Conservation (phyloP, 2,113 vertebrate genomes). For the Tyto alba region DNA sequence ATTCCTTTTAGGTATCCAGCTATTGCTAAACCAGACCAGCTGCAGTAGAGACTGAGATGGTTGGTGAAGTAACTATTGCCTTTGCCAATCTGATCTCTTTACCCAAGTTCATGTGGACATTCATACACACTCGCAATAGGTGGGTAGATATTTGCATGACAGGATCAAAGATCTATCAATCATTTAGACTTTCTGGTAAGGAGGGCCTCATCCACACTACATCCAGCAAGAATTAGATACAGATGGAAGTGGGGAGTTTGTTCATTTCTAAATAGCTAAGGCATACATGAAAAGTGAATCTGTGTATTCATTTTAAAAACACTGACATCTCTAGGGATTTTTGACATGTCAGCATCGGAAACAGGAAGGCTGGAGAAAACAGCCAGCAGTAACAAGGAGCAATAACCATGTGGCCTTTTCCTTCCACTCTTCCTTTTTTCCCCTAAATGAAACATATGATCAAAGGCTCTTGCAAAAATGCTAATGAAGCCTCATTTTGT, state of each 20-base stretch:
- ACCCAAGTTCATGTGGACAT: not conserved
- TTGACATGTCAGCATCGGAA: conserved; percentile 8
- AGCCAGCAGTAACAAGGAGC: conserved; percentile 45
- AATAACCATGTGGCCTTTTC: conserved; percentile 17
- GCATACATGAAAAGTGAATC: not conserved
- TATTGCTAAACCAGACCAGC: not conserved
- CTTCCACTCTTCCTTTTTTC: conserved; percentile 35
- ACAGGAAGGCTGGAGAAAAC: conserved; percentile 54
- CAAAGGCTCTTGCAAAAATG: conserved; percentile 49
- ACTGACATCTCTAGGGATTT: not conserved
- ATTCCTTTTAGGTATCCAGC: not conserved
- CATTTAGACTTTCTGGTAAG: not conserved
- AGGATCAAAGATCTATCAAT: not conserved
- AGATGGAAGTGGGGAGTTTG: not conserved
- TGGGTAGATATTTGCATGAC: not conserved
- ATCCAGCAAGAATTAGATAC: not conserved
- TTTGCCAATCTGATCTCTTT: not conserved
- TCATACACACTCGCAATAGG: rapidly evolving
- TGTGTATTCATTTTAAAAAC: not conserved
- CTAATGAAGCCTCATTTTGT: conserved; percentile 38
- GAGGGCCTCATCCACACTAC: rapidly evolving
- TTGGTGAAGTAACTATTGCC: not conserved
- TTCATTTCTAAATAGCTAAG: not conserved
- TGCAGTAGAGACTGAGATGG: not conserved
- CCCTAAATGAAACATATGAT: conserved; percentile 34